A percentile compares a stretch with the other conserved stretches of the same genome.
These are phyloP conservation scores for Parnassius apollo DNA, from an alignment of 2,888 invertebrate species.

Conservation along the genomic window DNA sequence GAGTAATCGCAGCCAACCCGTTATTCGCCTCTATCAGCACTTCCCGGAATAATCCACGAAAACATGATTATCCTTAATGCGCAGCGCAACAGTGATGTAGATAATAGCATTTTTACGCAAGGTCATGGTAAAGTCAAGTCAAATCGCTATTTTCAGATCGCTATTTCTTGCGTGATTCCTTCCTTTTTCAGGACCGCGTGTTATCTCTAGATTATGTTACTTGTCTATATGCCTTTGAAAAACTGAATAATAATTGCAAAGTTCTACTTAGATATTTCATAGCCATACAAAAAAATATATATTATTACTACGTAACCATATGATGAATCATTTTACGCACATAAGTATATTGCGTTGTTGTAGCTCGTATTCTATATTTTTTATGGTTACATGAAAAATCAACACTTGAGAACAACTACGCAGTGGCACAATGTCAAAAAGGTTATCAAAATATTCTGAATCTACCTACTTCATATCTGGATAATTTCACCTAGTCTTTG, in stretches of 20 bases:
- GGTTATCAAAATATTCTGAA: conserved; percentile 12
- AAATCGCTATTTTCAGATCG: conserved; percentile 48
- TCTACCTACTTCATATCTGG: neutral
- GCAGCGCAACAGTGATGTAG: conserved; percentile 45
- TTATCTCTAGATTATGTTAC: no score
- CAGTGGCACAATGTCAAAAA: conserved; percentile 14
- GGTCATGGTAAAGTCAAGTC: conserved; percentile 68
- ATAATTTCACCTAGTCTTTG: conserved; percentile 12
- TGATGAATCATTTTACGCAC: conserved; percentile 16
- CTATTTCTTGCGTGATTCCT: conserved; percentile 20
- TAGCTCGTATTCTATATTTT: neutral
- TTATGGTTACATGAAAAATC: neutral
- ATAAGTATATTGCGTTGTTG: conserved; percentile 3
- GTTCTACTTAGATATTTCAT: neutral
- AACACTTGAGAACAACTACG: conserved; percentile 1
- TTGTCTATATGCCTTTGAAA: no score
- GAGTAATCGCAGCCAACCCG: conserved; percentile 73
- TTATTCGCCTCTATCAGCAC: conserved; percentile 71
- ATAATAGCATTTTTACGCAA: conserved; percentile 61
- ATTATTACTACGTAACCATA: conserved; percentile 1
- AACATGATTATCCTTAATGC: conserved; percentile 62
- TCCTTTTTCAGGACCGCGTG: neutral
- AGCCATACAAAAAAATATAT: neutral
- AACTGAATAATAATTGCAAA: no score
- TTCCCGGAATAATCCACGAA: conserved; percentile 76